Evolutionary conservation across 2,797 vertebrate species (phyloP), one percentile per base, ranked within the genome.

Genomic region (Artibeus jamaicensis): DNA sequence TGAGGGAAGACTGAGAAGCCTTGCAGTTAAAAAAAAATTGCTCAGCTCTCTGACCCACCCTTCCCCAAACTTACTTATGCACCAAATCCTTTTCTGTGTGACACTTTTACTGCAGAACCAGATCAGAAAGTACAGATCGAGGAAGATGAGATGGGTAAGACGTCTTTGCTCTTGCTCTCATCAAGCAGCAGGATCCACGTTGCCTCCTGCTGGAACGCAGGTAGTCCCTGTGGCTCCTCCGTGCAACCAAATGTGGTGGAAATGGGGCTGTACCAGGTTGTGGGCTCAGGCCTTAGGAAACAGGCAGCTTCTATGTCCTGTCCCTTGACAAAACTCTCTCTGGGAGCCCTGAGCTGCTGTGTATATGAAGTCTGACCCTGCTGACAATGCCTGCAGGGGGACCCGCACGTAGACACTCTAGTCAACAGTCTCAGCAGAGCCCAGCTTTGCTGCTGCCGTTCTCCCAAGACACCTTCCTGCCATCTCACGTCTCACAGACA

Each of bases 341-440:
- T 68, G 11, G 9, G 3, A 59, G 57, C 1, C 12, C 15, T 24
- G 29, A 86, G 24, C 15, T 94, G 18, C 57, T 10, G 29, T 8
- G 50, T 8, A 6, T 10, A 24, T 22, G 5, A 90, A 44, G 42
- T 39, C 29, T 2, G 6, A 10, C 68, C n/a, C 29, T 9, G 9
- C 39, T 22, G 26, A 53, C 8, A 22, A 32, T 1, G 7, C 6
- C 55, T 48, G 14, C 39, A 19, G 37, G 9, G 62, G 22, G 37
- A 10, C 2, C 5, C 16, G 44, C 21, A 24, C 1, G 0, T 0
- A 14, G 34, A 24, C 0, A 19, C 15, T 77, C 32, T 2, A 29
- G 24, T 21, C 19, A 24, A 24, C 11, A 22, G 3, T 15, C 9
- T 62, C 6, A 14, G 22, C 46, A 26, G 57, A 74, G 34, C 1